phyloP scores from a whole-genome alignment of 2,888 invertebrate genomes.

The Horisme vitalbata region DNA sequence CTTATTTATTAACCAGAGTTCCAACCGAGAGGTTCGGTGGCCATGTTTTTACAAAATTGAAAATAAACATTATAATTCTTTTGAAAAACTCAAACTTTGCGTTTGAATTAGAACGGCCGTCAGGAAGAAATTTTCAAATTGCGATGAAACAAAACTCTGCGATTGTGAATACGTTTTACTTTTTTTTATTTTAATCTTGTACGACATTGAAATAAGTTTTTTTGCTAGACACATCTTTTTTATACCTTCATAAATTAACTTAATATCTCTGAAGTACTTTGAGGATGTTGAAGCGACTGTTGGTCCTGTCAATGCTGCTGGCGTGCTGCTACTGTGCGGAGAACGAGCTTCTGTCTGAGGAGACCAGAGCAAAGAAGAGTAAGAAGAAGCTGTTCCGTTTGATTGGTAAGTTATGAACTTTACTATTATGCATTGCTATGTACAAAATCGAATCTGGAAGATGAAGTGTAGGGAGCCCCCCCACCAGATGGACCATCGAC shows the following conservation, averaged over 20 bases:
- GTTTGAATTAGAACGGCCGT: constrained; percentile 2
- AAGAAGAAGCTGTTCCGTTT: constrained; percentile 57
- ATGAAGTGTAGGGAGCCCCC: too few species aligned
- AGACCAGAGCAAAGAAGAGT: constrained; percentile 66
- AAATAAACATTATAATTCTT: constrained; percentile 4
- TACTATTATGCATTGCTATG: too few species aligned
- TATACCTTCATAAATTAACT: not conserved
- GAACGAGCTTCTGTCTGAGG: constrained; percentile 52
- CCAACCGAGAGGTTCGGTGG: constrained; percentile 49
- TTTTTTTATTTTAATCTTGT: too few species aligned
- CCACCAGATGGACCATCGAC: too few species aligned
- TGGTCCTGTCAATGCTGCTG: constrained; percentile 51
- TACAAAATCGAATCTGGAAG: too few species aligned
- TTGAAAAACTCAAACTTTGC: not conserved
- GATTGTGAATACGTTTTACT: too few species aligned
- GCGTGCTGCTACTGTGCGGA: constrained; percentile 66
- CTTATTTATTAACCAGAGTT: constrained; percentile 64
- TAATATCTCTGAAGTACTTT: not conserved
- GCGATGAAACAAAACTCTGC: not conserved
- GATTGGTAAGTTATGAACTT: constrained; percentile 63
- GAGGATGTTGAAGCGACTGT: constrained; percentile 53
- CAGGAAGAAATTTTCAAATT: not conserved
- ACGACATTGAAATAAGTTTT: too few species aligned
- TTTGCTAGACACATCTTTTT: too few species aligned
- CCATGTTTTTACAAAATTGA: constrained; percentile 14